Evolutionary conservation across 2,113 vertebrate genomes (phyloP).

Genomic region (Rissa tridactyla): DNA sequence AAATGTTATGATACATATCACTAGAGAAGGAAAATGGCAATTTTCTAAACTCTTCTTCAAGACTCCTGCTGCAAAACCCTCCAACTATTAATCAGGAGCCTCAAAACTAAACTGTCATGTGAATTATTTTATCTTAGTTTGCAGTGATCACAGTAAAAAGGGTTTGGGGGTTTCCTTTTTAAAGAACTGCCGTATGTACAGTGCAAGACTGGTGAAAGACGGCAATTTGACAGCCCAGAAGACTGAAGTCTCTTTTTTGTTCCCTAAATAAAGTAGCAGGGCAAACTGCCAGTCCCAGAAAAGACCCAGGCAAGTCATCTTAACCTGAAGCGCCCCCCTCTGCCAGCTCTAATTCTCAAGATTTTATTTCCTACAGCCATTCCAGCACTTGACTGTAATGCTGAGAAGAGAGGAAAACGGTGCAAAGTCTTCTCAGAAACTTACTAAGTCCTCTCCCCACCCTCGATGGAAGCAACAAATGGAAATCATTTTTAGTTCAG

Average conservation of each 20-base stretch:
- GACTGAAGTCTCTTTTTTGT: neutral
- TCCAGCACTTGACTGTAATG: neutral
- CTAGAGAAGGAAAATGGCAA: neutral
- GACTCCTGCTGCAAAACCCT: neutral
- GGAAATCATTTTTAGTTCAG: neutral
- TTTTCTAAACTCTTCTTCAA: conserved; percentile 40
- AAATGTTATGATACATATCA: conserved; percentile 4
- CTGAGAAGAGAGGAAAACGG: neutral
- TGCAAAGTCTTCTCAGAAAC: neutral
- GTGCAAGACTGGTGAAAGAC: neutral
- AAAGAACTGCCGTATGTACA: neutral
- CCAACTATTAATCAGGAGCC: conserved; percentile 5
- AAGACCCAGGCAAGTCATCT: neutral
- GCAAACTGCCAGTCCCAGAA: neutral
- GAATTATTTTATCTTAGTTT: conserved; percentile 14
- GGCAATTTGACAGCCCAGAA: neutral
- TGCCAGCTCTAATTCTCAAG: neutral
- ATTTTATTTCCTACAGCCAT: neutral
- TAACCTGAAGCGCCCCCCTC: conserved; percentile 36
- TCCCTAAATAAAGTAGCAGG: neutral
- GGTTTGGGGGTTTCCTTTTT: neutral
- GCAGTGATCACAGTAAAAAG: neutral
- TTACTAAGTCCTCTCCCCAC: neutral
- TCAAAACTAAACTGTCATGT: neutral
- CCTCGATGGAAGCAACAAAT: neutral